Conservation (phyloP, 2,113 vertebrate genomes). For the Empidonax traillii region DNA sequence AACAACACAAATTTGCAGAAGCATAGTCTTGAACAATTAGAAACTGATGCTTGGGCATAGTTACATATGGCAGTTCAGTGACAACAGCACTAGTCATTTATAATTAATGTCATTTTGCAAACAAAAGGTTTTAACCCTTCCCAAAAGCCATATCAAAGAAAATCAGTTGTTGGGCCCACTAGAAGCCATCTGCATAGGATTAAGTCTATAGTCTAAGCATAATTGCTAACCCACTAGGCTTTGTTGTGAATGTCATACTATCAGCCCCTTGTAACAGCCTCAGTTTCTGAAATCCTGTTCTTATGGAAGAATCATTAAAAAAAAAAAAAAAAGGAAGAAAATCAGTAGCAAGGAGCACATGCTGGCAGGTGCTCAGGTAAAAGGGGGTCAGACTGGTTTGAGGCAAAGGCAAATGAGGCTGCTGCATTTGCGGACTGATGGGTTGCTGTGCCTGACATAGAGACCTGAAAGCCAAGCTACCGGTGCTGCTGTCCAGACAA, state of each 20-base stretch:
- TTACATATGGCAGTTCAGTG: not conserved
- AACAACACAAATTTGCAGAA: not conserved
- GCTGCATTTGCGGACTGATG: not conserved
- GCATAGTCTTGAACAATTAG: not conserved
- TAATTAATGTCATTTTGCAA: not conserved
- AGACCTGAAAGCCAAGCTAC: not conserved
- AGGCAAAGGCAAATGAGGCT: not conserved
- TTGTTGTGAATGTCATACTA: not conserved
- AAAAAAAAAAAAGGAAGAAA: not conserved
- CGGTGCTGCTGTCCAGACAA: not conserved
- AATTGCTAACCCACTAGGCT: not conserved
- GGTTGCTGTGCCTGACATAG: not conserved
- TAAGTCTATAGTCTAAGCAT: not conserved
- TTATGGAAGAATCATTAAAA: not conserved
- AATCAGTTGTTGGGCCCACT: not conserved
- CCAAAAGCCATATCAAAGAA: not conserved
- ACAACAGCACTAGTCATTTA: not conserved
- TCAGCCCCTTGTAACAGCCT: not conserved
- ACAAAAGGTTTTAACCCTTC: not conserved
- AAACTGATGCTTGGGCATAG: not conserved
- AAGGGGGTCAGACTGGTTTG: not conserved
- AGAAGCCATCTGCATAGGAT: not conserved
- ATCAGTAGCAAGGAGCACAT: not conserved
- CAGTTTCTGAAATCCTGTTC: not conserved
- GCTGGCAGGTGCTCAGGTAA: not conserved